A percentile compares a stretch with the other conserved stretches of the same genome.
phyloP scores from a whole-genome alignment of 1,140 invertebrate species.

The Drosophila malerkotliana region DNA sequence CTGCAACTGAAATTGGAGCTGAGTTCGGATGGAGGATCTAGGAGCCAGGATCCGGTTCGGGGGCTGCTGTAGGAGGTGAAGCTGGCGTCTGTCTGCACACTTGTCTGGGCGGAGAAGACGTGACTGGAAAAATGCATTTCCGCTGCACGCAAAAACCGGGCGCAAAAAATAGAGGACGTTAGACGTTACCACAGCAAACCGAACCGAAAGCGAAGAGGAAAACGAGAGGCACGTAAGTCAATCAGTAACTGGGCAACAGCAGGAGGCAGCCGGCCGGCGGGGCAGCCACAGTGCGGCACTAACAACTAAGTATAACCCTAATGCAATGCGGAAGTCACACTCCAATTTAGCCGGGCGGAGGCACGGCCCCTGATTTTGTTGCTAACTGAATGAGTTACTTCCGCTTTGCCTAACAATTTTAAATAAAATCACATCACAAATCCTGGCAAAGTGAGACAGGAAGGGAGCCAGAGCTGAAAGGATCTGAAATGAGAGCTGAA shows the following conservation, averaged over 20 bases:
- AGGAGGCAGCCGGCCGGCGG: slow-evolving; percentile 5
- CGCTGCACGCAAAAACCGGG: slow-evolving; percentile 65
- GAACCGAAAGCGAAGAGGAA: slow-evolving; percentile 55
- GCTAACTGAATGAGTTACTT: slow-evolving; percentile 80
- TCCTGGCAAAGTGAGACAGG: slow-evolving; percentile 2
- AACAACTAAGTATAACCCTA: slow-evolving; percentile 68
- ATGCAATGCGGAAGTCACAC: slow-evolving; percentile 81
- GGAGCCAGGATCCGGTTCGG: neutral
- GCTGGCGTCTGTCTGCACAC: slow-evolving; percentile 47
- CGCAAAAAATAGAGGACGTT: slow-evolving; percentile 8
- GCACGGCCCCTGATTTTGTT: slow-evolving; percentile 70
- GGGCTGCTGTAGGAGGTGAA: slow-evolving; percentile 1
- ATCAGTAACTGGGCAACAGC: slow-evolving; percentile 66
- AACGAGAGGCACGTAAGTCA: slow-evolving; percentile 78
- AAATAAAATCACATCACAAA: slow-evolving; percentile 69
- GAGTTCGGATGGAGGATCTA: neutral
- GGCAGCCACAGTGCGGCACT: slow-evolving; percentile 23
- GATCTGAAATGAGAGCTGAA: neutral
- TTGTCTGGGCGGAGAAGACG: slow-evolving; percentile 50
- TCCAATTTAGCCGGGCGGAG: slow-evolving; percentile 59
- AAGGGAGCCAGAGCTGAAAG: neutral
- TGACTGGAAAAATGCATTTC: slow-evolving; percentile 81
- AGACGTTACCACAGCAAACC: slow-evolving; percentile 58
- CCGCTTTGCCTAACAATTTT: slow-evolving; percentile 76
- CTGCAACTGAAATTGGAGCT: slow-evolving; percentile 34